Evolutionary conservation across 2,113 vertebrate species (phyloP), one percentile per base, ranked within the genome.

Genomic region (Tenebrosternarchus preto): DNA sequence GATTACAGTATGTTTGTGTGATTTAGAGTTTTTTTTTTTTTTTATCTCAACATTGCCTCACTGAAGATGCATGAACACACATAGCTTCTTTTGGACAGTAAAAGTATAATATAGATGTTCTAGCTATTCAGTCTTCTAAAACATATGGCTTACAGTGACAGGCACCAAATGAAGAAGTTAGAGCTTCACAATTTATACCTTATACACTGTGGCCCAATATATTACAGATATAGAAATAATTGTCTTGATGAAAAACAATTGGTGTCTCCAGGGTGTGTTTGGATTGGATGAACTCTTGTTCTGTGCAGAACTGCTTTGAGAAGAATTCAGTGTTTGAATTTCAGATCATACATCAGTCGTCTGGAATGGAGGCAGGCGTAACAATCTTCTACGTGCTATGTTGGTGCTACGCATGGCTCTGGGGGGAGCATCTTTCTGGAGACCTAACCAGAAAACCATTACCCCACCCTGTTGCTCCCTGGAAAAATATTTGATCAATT

Each of bases 201-300:
- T 61, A 64, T 59, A 80, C 64, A 78, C 68, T 76, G 68, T 74
- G 69, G 53, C 69, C 56, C 68, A 25, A 71, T 78, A 76, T 60
- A 82, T 77, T 78, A 69, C 57, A 78, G 74, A 61, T 79, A 69
- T 59, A 69, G 36, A 60, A 67, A 46, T 19, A 78, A 83, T 71
- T 68, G 55, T 68, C 53, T 31, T 73, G 63, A 78, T 83, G 66
- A 87, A 80, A 84, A 85, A 83, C 76, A 80, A 74, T 73, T 20
- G 29, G 57, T 78, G 80, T 29, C n/a, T 82, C 25, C 74, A 43
- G 36, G 59, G 27, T n/a, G 29, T 81, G 67, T 83, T 83, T 85
- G 63, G 31, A 70, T 86, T 87, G 83, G 83, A 80, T 85, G 81
- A 88, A 85, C 84, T 79, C 31, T 74, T 75, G 73, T 59, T 53